Conservation (phyloP, 2,113 vertebrate genomes). For the Cyphomyrus plagiostoma region DNA sequence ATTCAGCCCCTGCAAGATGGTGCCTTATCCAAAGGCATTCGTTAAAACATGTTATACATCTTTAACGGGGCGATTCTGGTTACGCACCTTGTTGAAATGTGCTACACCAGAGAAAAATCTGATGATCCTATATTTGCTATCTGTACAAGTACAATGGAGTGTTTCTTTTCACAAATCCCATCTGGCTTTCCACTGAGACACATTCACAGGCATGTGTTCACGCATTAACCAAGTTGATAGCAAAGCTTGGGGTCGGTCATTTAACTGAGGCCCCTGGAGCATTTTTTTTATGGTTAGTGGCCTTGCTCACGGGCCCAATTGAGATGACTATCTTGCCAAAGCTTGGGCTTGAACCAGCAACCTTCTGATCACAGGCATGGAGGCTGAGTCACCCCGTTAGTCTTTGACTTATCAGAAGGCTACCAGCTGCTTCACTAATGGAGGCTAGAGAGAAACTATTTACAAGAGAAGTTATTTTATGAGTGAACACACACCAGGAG, state of each 20-base stretch:
- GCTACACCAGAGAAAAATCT: not conserved
- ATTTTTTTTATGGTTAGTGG: not conserved
- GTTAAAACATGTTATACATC: not conserved
- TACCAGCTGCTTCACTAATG: not conserved
- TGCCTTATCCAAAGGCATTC: not conserved
- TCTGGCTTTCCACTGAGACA: no score
- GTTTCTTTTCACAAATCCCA: no score
- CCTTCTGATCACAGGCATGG: not conserved
- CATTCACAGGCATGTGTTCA: no score
- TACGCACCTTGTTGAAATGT: not conserved
- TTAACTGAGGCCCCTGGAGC: no score
- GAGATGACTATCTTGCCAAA: not conserved
- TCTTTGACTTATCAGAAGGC: not conserved
- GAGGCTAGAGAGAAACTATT: not conserved
- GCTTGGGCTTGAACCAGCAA: not conserved
- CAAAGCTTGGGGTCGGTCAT: no score
- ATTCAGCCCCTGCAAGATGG: not conserved
- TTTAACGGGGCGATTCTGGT: not conserved
- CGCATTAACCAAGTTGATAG: no score
- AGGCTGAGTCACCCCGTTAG: not conserved
- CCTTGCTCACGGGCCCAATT: not conserved
- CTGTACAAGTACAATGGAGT: no score
- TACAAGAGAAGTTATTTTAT: not conserved
- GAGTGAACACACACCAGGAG: not conserved
- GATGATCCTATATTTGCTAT: no score